Percentiles rank a stretch among this genome's conserved stretches.
Conservation (phyloP, 64 coral and sea anemone species). For the Pachyseris speciosa region DNA sequence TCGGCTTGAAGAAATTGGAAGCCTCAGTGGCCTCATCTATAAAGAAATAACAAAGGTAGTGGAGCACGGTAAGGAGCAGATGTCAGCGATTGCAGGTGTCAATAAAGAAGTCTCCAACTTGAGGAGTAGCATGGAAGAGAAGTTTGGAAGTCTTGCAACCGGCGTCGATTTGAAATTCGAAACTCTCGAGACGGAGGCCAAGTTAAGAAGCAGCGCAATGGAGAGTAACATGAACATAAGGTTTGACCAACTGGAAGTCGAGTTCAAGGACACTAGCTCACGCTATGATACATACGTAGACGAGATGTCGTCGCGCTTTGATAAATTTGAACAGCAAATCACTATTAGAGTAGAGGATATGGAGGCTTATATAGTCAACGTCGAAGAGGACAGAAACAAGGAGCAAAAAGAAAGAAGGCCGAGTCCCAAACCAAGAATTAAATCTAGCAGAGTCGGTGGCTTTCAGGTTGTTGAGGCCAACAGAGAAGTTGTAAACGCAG, state of each 20-base stretch:
- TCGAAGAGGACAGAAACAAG: slow-evolving; percentile 17
- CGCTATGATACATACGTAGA: not conserved
- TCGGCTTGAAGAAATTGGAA: slow-evolving; percentile 41
- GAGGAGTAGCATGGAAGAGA: not conserved
- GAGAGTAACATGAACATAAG: not conserved
- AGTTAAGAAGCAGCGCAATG: not conserved
- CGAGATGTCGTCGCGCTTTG: not conserved
- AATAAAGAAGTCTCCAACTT: not conserved
- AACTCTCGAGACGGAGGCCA: slow-evolving; percentile 23
- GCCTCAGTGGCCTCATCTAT: slow-evolving; percentile 2
- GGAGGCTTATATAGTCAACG: not conserved
- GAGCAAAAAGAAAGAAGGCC: not conserved
- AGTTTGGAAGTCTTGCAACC: slow-evolving; percentile 12
- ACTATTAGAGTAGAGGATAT: not conserved
- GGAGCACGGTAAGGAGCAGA: not conserved
- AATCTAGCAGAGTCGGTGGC: not conserved
- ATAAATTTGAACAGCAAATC: not conserved
- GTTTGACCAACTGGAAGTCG: slow-evolving; percentile 1
- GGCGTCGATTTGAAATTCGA: not conserved
- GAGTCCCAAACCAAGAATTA: not conserved
- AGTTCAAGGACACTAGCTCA: not conserved
- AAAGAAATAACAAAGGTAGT: slow-evolving; percentile 31
- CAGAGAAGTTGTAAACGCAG: not conserved
- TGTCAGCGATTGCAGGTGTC: not conserved
- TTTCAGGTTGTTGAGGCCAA: not conserved